These are phyloP conservation scores for Phthorimaea operculella DNA, from an alignment of 1,140 invertebrate species.

Conservation along the genomic window DNA sequence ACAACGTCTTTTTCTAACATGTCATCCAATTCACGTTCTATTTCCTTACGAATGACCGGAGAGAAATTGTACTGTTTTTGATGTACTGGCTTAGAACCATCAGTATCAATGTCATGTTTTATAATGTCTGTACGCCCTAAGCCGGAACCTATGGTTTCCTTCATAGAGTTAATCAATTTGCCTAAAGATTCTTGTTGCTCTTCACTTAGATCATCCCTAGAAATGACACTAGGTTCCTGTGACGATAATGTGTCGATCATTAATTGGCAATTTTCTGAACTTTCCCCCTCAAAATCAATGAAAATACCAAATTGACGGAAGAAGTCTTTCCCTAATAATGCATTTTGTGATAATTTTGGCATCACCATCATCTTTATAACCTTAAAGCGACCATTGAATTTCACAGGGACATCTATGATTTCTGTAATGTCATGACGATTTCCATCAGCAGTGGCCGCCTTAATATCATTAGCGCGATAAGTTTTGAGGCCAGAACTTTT, in stretches of 20 bases:
- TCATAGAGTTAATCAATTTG: not conserved
- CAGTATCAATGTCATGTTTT: constrained; percentile 22
- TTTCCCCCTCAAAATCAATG: not conserved
- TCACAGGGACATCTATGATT: not conserved
- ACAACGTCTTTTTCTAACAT: constrained; percentile 4
- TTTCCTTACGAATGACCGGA: constrained; percentile 2
- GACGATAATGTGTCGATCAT: not conserved
- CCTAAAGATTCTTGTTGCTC: not conserved
- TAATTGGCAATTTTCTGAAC: not conserved
- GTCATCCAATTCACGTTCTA: constrained; percentile 5
- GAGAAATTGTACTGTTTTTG: constrained; percentile 23
- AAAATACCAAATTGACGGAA: not conserved
- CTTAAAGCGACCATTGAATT: not conserved
- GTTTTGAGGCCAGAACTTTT: not conserved
- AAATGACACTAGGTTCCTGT: not conserved
- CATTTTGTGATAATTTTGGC: not conserved
- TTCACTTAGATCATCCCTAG: not conserved
- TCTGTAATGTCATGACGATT: not conserved
- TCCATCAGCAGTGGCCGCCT: not conserved
- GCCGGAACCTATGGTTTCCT: not conserved
- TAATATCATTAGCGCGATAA: not conserved
- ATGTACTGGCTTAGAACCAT: constrained; percentile 14
- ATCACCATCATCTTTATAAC: not conserved
- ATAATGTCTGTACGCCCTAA: constrained; percentile 18
- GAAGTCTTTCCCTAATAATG: not conserved